Percentiles rank a stretch among this genome's conserved stretches.
Conservation (phyloP, 2,113 vertebrate species). For the Prunella himalayana region DNA sequence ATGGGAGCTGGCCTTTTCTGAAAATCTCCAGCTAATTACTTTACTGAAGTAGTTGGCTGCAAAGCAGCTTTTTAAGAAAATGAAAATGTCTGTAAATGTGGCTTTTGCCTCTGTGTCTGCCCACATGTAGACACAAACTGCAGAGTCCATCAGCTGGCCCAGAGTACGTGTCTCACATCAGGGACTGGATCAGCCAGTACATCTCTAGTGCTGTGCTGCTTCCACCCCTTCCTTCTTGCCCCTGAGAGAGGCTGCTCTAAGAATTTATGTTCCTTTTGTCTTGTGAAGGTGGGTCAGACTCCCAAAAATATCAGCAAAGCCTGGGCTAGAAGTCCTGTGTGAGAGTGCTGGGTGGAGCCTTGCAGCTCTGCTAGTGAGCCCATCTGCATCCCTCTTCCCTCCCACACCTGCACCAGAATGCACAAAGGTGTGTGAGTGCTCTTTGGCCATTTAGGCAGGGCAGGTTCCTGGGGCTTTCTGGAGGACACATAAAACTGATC, state of each 20-base stretch:
- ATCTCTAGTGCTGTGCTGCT: background rate
- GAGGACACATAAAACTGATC: background rate
- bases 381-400: background rate
- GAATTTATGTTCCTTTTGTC: background rate
- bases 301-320: background rate
- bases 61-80: background rate
- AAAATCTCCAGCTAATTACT: background rate
- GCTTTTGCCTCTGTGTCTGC: background rate
- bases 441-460: background rate
- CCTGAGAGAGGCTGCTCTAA: background rate
- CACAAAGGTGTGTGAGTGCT: background rate
- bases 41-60: background rate
- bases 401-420: accelerated
- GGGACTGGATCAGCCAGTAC: background rate
- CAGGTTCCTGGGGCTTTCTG: background rate
- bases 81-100: background rate
- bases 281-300: background rate
- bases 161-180: background rate
- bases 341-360: too few species aligned
- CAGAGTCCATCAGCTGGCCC: background rate
- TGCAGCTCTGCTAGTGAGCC: background rate
- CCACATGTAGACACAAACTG: background rate
- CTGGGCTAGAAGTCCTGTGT: background rate
- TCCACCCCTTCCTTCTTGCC: background rate
- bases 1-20: background rate